Evolutionary conservation across 2,888 invertebrate species (phyloP), one percentile per base, ranked within the genome.

Genomic region (Yponomeuta cagnagella): DNA sequence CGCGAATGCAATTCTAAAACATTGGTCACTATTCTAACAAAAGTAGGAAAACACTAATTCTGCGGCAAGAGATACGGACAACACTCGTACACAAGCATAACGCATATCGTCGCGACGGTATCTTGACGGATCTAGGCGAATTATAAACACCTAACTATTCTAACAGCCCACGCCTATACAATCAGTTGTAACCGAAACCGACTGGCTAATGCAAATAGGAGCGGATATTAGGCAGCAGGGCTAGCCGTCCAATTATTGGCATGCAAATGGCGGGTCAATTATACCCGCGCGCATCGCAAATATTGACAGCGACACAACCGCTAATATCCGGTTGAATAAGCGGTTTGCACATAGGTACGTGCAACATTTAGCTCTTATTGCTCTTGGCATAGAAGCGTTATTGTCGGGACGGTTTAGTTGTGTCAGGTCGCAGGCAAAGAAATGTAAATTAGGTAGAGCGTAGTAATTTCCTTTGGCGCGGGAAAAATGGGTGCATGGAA

Each of bases 241-340:
- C 15, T 12, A 15, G 52, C 52, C 52, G 15, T 58, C 52, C 52
- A 58, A 58, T 58, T 58, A 58, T 58, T 3, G 52, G 52, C 52
- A 58, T 58, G 52, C 52, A 58, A 58, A 58, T 58, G 52, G 52
- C 52, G 52, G 52, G 52, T 58, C 52, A 58, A 58, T 58, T 58
- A 58, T 58, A 58, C 52, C 52, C 52, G 52, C 52, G 52, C 52
- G 52, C 12, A 58, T 58, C 52, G 52, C 52, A 12, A 58, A 58
- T 58, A 58, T 58, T 58, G 52, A 58, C 52, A 12, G 52, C 52
- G 52, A 0, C 52, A 15, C 3, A 12, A 58, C 52, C 2, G 1
- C 52, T 58, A 58, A 58, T 58, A 58, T 58, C 52, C 52, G 15
- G 12, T 58, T 58, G 52, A 58, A 43, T 6, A 43, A 1, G 43